phyloP scores from a whole-genome alignment of 1,140 invertebrate species.

The Hesperophylax magnus region DNA sequence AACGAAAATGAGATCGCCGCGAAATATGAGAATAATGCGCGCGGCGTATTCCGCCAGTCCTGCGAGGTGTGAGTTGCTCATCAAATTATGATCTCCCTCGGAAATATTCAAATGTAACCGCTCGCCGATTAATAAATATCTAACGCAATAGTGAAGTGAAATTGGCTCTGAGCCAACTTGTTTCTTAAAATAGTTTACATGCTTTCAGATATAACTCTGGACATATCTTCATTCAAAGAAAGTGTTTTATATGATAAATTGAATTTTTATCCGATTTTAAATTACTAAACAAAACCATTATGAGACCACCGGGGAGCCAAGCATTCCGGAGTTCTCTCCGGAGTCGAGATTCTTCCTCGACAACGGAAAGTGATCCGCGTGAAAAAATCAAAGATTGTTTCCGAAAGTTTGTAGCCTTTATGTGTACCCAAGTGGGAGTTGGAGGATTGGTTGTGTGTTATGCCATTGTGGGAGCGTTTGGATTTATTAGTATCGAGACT shows the following conservation, averaged over 20 bases:
- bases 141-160: slow-evolving; percentile 26
- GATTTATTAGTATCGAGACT: slow-evolving; percentile 90
- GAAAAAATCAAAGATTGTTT: slow-evolving; percentile 86
- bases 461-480: slow-evolving; percentile 93
- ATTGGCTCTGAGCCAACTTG: slow-evolving; percentile 31
- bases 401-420: slow-evolving; percentile 88
- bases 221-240: slow-evolving; percentile 27
- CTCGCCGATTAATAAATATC: slow-evolving; percentile 31
- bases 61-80: not conserved
- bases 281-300: slow-evolving; percentile 19
- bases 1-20: not conserved
- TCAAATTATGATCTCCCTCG: slow-evolving; percentile 15
- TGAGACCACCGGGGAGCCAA: slow-evolving; percentile 39
- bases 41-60: slow-evolving; percentile 3
- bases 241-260: slow-evolving; percentile 12
- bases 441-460: slow-evolving; percentile 95
- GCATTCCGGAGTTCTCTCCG: slow-evolving; percentile 70
- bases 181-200: slow-evolving; percentile 42
- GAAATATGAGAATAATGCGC: slow-evolving; percentile 8
- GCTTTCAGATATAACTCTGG: slow-evolving; percentile 20
- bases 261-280: not conserved
- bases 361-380: slow-evolving; percentile 76
- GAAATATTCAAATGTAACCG: slow-evolving; percentile 31
- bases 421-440: slow-evolving; percentile 96
- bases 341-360: slow-evolving; percentile 79